A percentile compares a stretch with the other conserved stretches of the same genome.
These are phyloP conservation scores for Mythimna loreyi DNA, from an alignment of 2,888 invertebrate species.

Conservation along the genomic window DNA sequence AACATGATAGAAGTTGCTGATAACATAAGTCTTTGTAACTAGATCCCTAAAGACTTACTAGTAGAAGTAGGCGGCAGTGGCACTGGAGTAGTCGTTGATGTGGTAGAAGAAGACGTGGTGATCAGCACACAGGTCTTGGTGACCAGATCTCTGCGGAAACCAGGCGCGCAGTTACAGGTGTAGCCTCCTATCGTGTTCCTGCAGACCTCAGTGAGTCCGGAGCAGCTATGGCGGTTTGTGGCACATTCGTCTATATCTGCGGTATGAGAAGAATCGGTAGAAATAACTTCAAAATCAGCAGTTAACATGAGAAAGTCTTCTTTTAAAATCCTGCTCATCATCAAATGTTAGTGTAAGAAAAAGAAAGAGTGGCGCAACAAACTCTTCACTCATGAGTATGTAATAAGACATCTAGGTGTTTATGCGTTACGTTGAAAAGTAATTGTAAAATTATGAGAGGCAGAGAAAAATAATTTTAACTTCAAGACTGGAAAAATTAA, in stretches of 20 bases:
- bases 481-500: no score
- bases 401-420: no score
- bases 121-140: constrained; percentile 78
- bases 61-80: constrained; percentile 61
- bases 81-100: constrained; percentile 63
- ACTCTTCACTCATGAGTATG: no score
- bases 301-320: no score
- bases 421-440: no score
- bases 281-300: neutral
- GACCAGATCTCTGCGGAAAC: constrained; percentile 93
- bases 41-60: constrained; percentile 54
- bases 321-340: no score
- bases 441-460: no score
- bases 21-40: no score
- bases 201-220: constrained; percentile 92
- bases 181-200: constrained; percentile 97
- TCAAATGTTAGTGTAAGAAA: no score
- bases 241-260: constrained; percentile 95
- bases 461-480: neutral
- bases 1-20: neutral
- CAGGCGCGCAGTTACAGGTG: constrained; percentile 94
- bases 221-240: constrained; percentile 91
- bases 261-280: constrained; percentile 15
- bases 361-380: no score
- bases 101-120: constrained; percentile 71